Evolutionary conservation across 2,113 vertebrate species (phyloP), one percentile per base, ranked within the genome.

Genomic region (Odocoileus hemionus): DNA sequence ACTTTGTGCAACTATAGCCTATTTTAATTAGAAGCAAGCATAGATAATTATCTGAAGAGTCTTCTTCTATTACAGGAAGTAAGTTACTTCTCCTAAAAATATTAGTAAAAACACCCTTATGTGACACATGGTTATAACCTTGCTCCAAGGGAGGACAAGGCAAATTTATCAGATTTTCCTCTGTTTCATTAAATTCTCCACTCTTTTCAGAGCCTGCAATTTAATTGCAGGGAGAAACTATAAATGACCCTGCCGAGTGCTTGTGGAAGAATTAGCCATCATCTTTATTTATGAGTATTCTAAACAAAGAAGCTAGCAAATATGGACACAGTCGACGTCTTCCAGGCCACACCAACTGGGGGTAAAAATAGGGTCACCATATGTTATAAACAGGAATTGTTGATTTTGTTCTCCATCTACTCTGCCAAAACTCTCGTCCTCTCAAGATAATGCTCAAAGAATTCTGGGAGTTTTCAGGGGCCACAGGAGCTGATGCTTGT

Each of bases 271-370:
- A 95, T 91, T 94, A 87, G 28, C 84, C 57, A 70, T 96, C 60
- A 26, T 92, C 64, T 97, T 97, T 97, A 97, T 95, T 98, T 98
- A 96, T 95, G 91, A 97, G 80, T 58, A 23, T 94, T 96, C 91
- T 93, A 97, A 96, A 96, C 76, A 96, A 82, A 97, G 90, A 94
- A 55, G 82, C 86, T 91, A 87, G 92, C 61, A 95, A 95, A 93
- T 86, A 88, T 47, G 33, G 7, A 89, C 52, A 67, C 21, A 94
- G 86, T 86, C 36, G 0, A 93, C 54, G 55, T 95, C 58, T 97
- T 89, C 70, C 86, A 76, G 70, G 54, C 55, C 93, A 87, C 79
- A 87, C 39, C 21, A 79, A 60, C 30, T 7, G 1, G 45, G 23
- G 25, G 45, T 95, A 93, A 94, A 96, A 93, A 86, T 6, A 93